These are phyloP conservation scores for Drosophila anceps DNA, from an alignment of 2,888 invertebrate genomes.

Conservation along the genomic window DNA sequence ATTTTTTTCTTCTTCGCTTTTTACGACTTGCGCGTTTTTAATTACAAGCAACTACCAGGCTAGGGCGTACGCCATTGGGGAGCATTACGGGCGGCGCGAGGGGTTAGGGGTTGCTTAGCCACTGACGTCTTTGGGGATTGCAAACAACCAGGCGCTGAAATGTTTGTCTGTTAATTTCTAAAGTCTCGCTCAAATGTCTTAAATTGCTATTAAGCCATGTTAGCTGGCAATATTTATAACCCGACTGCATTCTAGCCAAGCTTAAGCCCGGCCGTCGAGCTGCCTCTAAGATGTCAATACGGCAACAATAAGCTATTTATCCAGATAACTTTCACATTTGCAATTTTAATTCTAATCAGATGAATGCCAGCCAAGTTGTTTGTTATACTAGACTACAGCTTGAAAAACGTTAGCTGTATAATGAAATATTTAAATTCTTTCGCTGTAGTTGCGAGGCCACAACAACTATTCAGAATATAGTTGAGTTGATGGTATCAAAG, in stretches of 20 bases:
- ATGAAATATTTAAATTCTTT: conserved; percentile 1
- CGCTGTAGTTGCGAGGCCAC: not conserved
- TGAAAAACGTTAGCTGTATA: not conserved
- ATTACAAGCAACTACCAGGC: conserved; percentile 70
- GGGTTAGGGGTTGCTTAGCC: not conserved
- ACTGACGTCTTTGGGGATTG: conserved; percentile 44
- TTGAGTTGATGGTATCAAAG: not conserved
- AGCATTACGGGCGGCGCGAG: too few species aligned
- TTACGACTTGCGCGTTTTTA: conserved; percentile 76
- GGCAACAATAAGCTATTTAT: conserved; percentile 15
- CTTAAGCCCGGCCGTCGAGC: not conserved
- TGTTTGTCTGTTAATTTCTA: conserved; percentile 64
- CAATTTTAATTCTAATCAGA: conserved; percentile 7
- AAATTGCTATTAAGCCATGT: conserved; percentile 31
- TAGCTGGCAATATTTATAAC: conserved; percentile 21
- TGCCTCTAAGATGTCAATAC: conserved; percentile 4
- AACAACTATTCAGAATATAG: not conserved
- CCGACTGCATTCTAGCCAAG: conserved; percentile 20
- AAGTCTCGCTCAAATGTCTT: conserved; percentile 63
- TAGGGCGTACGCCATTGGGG: conserved; percentile 25
- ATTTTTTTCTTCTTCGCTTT: conserved; percentile 17
- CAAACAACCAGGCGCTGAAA: conserved; percentile 52
- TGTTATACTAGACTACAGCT: not conserved
- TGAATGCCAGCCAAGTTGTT: not conserved
- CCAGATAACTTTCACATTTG: conserved; percentile 6